Percentiles rank a stretch among this genome's conserved stretches.
Evolutionary conservation across 2,888 invertebrate genomes (phyloP).

Genomic region (Bembecia ichneumoniformis): DNA sequence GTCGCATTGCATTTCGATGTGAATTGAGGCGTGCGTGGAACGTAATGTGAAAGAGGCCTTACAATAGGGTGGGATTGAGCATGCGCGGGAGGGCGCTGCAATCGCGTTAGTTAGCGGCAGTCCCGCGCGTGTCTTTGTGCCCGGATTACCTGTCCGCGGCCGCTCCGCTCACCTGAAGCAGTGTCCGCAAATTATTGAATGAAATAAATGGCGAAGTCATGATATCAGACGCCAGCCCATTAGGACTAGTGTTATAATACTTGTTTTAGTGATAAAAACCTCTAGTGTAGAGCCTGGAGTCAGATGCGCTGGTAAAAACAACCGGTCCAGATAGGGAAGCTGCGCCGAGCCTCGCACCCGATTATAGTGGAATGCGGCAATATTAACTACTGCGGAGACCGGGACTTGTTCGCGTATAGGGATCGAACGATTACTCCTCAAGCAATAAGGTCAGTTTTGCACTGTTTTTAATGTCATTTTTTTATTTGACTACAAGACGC

Average conservation of each 20-base stretch:
- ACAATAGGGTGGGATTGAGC: slow-evolving; percentile 18
- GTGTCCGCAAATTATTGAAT: slow-evolving; percentile 39
- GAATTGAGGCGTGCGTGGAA: slow-evolving; percentile 1
- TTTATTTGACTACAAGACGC: too few relatives aligned
- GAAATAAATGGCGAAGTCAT: slow-evolving; percentile 39
- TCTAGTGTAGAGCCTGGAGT: slow-evolving; percentile 23
- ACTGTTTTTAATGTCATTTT: not conserved
- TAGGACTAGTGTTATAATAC: slow-evolving; percentile 38
- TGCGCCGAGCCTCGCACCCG: slow-evolving; percentile 61
- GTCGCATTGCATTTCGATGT: too few relatives aligned
- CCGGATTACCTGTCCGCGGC: slow-evolving; percentile 28
- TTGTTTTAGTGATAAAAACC: slow-evolving; percentile 50
- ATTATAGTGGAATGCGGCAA: slow-evolving; percentile 69
- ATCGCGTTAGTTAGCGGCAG: slow-evolving; percentile 28
- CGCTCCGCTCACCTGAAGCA: slow-evolving; percentile 21
- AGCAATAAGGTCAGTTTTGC: slow-evolving; percentile 42
- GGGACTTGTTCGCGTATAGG: slow-evolving; percentile 58
- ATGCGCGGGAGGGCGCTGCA: slow-evolving; percentile 50
- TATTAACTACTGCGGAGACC: slow-evolving; percentile 70
- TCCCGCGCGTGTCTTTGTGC: slow-evolving; percentile 50
- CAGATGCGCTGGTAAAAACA: slow-evolving; percentile 30
- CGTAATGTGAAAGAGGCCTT: slow-evolving; percentile 41
- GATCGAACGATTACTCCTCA: slow-evolving; percentile 43
- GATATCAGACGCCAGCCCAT: slow-evolving; percentile 29
- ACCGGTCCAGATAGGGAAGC: slow-evolving; percentile 65